These are phyloP conservation scores for Notodonta ziczac DNA, from an alignment of 2,888 invertebrate species.

Conservation along the genomic window DNA sequence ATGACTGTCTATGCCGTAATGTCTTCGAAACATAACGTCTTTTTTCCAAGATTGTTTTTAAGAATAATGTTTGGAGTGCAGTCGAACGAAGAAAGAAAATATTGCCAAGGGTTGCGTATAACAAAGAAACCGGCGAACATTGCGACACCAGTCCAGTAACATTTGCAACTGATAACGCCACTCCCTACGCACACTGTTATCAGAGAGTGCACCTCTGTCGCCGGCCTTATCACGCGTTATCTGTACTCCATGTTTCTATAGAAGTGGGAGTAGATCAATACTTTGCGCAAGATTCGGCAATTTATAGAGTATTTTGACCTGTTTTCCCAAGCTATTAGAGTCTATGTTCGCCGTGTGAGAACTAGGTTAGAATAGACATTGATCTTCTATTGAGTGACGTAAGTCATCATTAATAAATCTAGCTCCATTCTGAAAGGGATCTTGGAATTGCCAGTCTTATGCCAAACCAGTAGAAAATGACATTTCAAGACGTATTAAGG, in stretches of 20 bases:
- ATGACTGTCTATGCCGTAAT: no score
- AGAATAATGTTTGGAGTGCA: no score
- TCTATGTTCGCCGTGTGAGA: background rate
- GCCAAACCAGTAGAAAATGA: no score
- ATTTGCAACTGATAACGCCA: constrained; percentile 1
- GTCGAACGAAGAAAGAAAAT: no score
- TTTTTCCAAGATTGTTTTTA: no score
- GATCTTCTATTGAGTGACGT: background rate
- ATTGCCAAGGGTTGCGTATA: background rate
- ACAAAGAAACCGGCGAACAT: background rate
- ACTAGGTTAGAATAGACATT: background rate
- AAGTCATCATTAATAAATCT: no score
- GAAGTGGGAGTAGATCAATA: background rate
- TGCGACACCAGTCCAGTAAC: constrained; percentile 1
- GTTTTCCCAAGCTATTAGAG: background rate
- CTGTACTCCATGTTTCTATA: background rate
- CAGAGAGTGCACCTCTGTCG: constrained; percentile 1
- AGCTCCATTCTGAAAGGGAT: no score
- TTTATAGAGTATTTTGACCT: background rate
- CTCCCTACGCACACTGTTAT: background rate
- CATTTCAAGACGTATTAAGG: no score
- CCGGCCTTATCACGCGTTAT: background rate
- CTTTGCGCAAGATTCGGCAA: background rate
- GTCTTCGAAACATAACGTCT: no score
- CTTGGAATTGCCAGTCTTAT: no score